Percentiles rank a stretch among this genome's conserved stretches.
Conservation (phyloP, 2,888 invertebrate species). For the Neoitamus cyanurus region DNA sequence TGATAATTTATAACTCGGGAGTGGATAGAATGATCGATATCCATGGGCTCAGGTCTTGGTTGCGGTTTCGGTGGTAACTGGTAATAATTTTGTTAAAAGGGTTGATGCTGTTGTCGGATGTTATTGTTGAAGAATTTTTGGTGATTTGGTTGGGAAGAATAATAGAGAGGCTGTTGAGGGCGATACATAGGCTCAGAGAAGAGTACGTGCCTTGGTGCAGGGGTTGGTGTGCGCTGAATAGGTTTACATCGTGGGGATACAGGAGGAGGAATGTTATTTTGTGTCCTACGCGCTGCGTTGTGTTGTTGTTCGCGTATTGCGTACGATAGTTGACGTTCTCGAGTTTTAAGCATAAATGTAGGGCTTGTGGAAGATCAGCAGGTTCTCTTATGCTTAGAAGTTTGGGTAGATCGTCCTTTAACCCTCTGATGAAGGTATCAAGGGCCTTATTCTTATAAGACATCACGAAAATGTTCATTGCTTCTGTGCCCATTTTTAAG, state of each 20-base stretch:
- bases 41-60: not conserved
- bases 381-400: constrained; percentile 38
- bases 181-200: not conserved
- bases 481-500: constrained; percentile 30
- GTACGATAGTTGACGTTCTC: not conserved
- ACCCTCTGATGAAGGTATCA: constrained; percentile 45
- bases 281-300: not conserved
- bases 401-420: constrained; percentile 28
- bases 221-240: not conserved
- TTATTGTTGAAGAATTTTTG: no score
- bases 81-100: not conserved
- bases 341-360: constrained; percentile 41
- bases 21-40: not conserved
- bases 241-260: not conserved
- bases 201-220: not conserved
- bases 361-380: constrained; percentile 38
- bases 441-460: constrained; percentile 46
- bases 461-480: constrained; percentile 19
- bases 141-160: not conserved
- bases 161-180: not conserved
- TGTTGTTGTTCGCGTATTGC: not conserved
- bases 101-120: not conserved
- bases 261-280: not conserved
- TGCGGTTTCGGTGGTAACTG: not conserved
- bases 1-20: not conserved